A percentile compares a stretch with the other conserved stretches of the same genome.
Conservation (phyloP, 2,888 invertebrate species). For the Ganaspis brasiliensis region DNA sequence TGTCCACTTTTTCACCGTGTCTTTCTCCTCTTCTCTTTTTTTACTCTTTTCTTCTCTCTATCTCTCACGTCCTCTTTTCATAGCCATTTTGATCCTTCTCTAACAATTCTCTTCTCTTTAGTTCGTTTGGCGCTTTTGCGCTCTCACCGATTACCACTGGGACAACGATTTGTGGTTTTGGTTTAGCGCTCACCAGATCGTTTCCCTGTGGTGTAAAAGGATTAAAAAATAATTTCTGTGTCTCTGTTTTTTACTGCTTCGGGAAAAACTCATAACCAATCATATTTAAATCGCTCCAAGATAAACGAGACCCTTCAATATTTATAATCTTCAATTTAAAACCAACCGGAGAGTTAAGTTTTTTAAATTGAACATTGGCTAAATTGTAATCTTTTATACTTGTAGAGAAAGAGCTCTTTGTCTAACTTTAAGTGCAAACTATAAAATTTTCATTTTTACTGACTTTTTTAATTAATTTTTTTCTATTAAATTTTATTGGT, state of each 20-base stretch:
- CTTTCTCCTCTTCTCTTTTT: neutral
- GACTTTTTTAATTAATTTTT: too few species aligned
- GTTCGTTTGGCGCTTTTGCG: neutral
- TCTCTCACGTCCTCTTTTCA: neutral
- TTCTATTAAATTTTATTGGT: too few species aligned
- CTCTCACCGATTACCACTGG: constrained; percentile 8
- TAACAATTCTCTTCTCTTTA: constrained; percentile 15
- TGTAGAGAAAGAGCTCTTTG: too few species aligned
- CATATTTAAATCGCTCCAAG: neutral
- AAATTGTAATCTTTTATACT: too few species aligned
- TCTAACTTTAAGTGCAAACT: too few species aligned
- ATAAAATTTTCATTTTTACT: too few species aligned
- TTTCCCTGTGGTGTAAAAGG: constrained; percentile 12
- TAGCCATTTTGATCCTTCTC: neutral
- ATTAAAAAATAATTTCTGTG: constrained; percentile 35
- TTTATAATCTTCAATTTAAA: neutral
- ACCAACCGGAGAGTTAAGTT: neutral
- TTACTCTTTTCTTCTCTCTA: neutral
- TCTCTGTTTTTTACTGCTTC: constrained; percentile 12
- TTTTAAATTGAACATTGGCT: neutral
- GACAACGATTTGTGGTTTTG: constrained; percentile 31
- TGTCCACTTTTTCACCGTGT: too few species aligned
- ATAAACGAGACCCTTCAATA: neutral
- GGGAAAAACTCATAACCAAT: constrained; percentile 12
- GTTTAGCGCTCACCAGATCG: constrained; percentile 34